These are phyloP conservation scores for Polyodon spathula DNA, from an alignment of 2,113 vertebrate species.

Conservation along the genomic window DNA sequence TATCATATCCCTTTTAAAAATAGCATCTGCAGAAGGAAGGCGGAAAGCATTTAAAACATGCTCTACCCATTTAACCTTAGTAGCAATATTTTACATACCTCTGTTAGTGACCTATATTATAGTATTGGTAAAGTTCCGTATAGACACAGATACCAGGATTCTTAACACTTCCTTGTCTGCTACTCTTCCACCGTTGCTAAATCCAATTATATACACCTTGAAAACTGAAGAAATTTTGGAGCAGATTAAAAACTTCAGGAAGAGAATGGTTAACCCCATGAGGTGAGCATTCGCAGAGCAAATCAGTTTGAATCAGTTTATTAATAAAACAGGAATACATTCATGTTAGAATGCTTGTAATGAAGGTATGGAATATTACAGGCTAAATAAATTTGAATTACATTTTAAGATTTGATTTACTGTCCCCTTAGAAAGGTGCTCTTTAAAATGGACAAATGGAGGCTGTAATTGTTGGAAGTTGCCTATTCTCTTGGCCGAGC, in stretches of 20 bases:
- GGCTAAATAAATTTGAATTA: neutral
- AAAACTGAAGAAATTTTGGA: constrained; percentile 46
- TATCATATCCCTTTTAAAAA: constrained; percentile 39
- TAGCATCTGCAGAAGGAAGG: constrained; percentile 35
- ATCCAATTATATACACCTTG: constrained; percentile 49
- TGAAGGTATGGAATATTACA: too few species aligned
- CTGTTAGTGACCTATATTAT: constrained; percentile 26
- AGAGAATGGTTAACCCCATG: neutral
- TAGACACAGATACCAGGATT: constrained; percentile 36
- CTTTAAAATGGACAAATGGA: too few species aligned
- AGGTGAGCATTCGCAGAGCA: neutral
- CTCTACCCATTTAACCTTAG: constrained; percentile 43
- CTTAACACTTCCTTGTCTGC: constrained; percentile 42
- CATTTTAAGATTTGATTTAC: neutral
- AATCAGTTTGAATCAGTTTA: too few species aligned
- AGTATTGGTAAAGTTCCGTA: constrained; percentile 22
- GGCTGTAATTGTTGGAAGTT: neutral
- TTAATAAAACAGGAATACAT: neutral
- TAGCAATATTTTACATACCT: constrained; percentile 48
- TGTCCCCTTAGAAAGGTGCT: neutral
- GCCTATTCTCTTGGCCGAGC: too few species aligned
- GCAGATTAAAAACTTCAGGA: constrained; percentile 21
- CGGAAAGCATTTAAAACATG: constrained; percentile 45
- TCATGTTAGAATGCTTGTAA: neutral
- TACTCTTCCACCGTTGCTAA: constrained; percentile 44